phyloP scores from a whole-genome alignment of 2,113 vertebrate genomes.

The Scomber colias region DNA sequence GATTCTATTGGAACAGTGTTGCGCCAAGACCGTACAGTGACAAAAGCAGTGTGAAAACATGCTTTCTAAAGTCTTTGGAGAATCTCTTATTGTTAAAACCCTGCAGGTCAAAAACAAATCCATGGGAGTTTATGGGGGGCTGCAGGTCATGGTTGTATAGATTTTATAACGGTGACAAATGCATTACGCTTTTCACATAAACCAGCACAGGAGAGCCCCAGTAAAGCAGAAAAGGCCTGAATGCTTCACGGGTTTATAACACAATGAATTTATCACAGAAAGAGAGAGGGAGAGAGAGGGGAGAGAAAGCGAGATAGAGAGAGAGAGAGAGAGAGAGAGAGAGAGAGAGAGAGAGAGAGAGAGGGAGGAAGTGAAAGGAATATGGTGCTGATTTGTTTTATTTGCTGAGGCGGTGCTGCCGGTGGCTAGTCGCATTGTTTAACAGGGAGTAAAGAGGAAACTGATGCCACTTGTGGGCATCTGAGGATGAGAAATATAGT shows the following conservation, averaged over 20 bases:
- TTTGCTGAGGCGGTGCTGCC: slow-evolving; percentile 63
- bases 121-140: slow-evolving; percentile 71
- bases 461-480: slow-evolving; percentile 30
- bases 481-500: slow-evolving; percentile 32
- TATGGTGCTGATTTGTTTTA: slow-evolving; percentile 69
- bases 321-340: neutral
- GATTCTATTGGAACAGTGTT: slow-evolving; percentile 58
- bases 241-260: slow-evolving; percentile 76
- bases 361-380: slow-evolving; percentile 41
- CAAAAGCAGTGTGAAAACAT: slow-evolving; percentile 71
- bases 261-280: slow-evolving; percentile 72
- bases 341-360: neutral
- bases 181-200: slow-evolving; percentile 73
- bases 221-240: slow-evolving; percentile 74
- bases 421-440: slow-evolving; percentile 43
- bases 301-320: neutral
- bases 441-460: slow-evolving; percentile 51
- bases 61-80: slow-evolving; percentile 70
- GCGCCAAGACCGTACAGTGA: slow-evolving; percentile 64
- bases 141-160: slow-evolving; percentile 69
- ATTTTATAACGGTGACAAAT: slow-evolving; percentile 81
- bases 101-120: slow-evolving; percentile 73
- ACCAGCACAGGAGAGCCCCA: slow-evolving; percentile 69
- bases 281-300: slow-evolving; percentile 36
- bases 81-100: slow-evolving; percentile 73